A percentile compares a stretch with the other conserved stretches of the same genome.
Evolutionary conservation across 2,797 vertebrate species (phyloP).

Genomic region (Phaenicophaeus curvirostris): DNA sequence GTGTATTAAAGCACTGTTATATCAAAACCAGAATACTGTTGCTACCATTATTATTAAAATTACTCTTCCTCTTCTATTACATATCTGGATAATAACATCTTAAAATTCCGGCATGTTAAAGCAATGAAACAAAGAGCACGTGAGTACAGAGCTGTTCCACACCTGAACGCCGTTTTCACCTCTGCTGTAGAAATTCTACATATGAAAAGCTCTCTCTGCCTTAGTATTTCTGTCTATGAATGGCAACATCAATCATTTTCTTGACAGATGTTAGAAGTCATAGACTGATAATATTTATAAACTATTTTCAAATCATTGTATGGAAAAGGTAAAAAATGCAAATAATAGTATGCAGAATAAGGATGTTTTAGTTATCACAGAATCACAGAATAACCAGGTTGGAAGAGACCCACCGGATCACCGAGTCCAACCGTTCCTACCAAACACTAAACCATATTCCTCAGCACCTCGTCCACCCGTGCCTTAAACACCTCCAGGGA

Average conservation of each 20-base stretch:
- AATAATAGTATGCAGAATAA: neutral
- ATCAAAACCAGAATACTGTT: neutral
- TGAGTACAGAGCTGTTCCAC: neutral
- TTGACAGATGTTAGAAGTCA: neutral
- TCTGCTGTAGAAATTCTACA: neutral
- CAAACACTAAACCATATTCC: no score
- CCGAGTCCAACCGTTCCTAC: no score
- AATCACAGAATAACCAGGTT: no score
- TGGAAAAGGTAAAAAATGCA: neutral
- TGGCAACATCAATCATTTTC: neutral
- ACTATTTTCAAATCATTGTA: neutral
- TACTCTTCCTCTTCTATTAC: neutral
- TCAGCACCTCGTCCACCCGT: no score
- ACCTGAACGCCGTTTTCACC: neutral
- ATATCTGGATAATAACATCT: neutral
- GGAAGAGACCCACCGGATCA: no score
- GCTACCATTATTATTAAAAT: neutral
- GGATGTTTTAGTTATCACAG: neutral
- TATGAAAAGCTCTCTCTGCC: neutral
- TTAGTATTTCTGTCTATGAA: neutral
- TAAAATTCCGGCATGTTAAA: neutral
- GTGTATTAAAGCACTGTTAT: neutral
- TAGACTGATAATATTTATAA: neutral
- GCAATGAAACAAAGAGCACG: neutral
- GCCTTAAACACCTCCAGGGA: no score